Evolutionary conservation across 2,888 invertebrate genomes (phyloP).

Genomic region (Clepsis dumicolana): DNA sequence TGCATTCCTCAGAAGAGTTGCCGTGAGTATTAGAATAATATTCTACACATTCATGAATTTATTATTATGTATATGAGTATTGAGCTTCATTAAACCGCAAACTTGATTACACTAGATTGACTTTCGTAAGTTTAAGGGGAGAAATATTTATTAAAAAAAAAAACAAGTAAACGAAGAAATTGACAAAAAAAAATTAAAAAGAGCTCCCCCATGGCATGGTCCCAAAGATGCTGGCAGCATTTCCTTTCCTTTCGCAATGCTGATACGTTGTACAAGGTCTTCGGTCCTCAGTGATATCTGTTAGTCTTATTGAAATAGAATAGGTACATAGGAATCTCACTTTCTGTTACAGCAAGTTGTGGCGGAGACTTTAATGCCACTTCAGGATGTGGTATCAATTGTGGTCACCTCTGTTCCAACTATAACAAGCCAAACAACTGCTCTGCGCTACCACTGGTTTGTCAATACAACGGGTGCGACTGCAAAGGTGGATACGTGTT

Average conservation of each 20-base stretch:
- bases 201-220: too few species aligned
- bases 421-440: constrained; percentile 49
- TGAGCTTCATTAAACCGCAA: too few species aligned
- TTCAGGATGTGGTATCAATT: constrained; percentile 45
- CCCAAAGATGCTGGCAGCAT: too few species aligned
- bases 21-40: constrained; percentile 43
- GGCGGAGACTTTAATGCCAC: constrained; percentile 40
- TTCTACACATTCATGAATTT: constrained; percentile 42
- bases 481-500: constrained; percentile 59
- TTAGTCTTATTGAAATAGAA: too few species aligned
- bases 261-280: too few species aligned
- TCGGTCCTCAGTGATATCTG: too few species aligned
- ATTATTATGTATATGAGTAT: background rate
- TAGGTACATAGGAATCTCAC: constrained; percentile 44
- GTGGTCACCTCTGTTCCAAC: constrained; percentile 45
- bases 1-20: constrained; percentile 48
- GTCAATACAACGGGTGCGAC: constrained; percentile 59
- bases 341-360: constrained; percentile 37
- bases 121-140: too few species aligned
- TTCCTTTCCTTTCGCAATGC: too few species aligned
- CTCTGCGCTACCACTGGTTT: constrained; percentile 48
- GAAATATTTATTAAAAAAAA: too few species aligned
- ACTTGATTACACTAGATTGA: too few species aligned
- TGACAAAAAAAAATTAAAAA: too few species aligned
- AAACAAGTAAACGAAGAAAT: too few species aligned